Conservation (phyloP, 1,140 invertebrate genomes). For the Heliconius himera region DNA sequence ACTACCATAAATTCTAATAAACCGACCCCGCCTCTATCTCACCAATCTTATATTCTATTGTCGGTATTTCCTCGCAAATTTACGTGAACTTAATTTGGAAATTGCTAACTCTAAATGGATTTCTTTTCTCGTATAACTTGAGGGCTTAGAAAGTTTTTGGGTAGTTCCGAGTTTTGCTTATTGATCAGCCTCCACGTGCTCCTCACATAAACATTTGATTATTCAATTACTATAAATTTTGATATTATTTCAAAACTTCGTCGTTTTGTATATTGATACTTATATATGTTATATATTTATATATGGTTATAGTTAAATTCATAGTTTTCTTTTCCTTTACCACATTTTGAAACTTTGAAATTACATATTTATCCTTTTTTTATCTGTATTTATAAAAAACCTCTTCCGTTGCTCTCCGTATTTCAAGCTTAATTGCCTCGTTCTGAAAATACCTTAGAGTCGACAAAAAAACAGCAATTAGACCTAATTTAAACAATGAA, state of each 20-base stretch:
- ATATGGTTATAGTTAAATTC: neutral
- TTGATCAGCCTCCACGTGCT: slow-evolving; percentile 8
- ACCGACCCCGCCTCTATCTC: slow-evolving; percentile 44
- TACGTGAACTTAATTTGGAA: slow-evolving; percentile 52
- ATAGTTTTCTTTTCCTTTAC: neutral
- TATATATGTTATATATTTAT: neutral
- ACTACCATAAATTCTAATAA: slow-evolving; percentile 50
- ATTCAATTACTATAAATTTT: neutral
- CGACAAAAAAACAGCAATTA: neutral
- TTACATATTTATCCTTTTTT: neutral
- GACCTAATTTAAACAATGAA: neutral
- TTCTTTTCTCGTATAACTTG: slow-evolving; percentile 32
- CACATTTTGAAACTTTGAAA: no score
- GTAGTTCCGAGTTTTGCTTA: slow-evolving; percentile 1
- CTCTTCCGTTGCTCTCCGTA: neutral
- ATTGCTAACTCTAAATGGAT: slow-evolving; percentile 45
- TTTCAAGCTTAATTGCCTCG: neutral
- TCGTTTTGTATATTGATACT: neutral
- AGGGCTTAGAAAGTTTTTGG: slow-evolving; percentile 5
- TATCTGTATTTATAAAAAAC: neutral
- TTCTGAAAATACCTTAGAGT: neutral
- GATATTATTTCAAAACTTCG: neutral
- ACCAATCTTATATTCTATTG: slow-evolving; percentile 58
- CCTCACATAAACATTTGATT: slow-evolving; percentile 16
- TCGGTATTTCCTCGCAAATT: slow-evolving; percentile 40